Base-by-base conservation (phyloP, 2,113 vertebrate species). In the Alligator mississippiensis region DNA sequence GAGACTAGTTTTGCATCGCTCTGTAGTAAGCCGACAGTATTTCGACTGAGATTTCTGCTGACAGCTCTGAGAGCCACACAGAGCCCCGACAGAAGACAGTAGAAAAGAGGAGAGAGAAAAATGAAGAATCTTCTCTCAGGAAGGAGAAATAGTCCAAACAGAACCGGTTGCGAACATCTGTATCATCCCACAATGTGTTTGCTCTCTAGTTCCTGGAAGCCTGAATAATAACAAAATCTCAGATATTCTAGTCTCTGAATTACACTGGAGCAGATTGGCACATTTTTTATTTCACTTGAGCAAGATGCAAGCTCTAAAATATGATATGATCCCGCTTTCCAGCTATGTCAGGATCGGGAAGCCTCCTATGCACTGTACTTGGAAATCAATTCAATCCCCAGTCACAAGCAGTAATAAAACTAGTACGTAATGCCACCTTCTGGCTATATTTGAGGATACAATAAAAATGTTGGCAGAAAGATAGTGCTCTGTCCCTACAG, bases 341-440 rank as follows among this genome's bases (percentile, higher is more conserved):
- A 85, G 80, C 78, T 1, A 0, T 12, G 4, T 47, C 78, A 85
- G 60, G 28, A 85, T 70, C 68, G 85, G 89, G 92, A 87, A 95
- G 21, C 63, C 81, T 77, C 80, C 78, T 58, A 1, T 58, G 60
- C 82, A 62, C 82, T 27, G 61, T 19, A 3, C 11, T 85, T 87
- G 77, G 78, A 86, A 96, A 90, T 6, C 66, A 17, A 8, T 77
- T 77, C 62, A 64, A 57, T 79, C 21, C 54, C 84, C 58, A 60
- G 63, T 19, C 61, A 84, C 82, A 47, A 88, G 28, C 68, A 84
- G 82, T 30, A 90, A 89, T 89, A 96, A 96, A 86, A 60, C 81
- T 91, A 93, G 97, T 81, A 94, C 88, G 90, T 94, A 90, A 96
- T 95, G 96, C 97, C 97, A 96, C 88, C 97, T 97, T 87, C 97